Base-by-base conservation (phyloP, 37 sponge, comb jelly and placozoan genomes). In the Dysidea cf. avara region DNA sequence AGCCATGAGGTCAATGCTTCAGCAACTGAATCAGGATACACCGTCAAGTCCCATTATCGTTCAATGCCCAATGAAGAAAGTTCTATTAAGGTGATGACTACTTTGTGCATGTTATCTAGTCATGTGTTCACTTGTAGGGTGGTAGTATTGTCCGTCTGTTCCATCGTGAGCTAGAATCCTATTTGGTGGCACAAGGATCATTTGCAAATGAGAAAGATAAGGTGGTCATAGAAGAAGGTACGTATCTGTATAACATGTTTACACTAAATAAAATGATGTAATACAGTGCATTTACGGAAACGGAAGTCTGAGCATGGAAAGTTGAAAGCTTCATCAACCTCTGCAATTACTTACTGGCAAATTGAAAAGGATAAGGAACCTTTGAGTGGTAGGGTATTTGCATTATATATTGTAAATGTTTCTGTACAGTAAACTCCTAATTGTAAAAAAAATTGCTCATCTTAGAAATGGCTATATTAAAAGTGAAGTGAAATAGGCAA, bases 271-370 rank as follows among this genome's bases (percentile, higher is more conserved):
- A n/a, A n/a, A n/a, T n/a, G n/a, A n/a, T n/a, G 7, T 43, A 25
- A 24, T 74, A 1, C 30, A 79, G 89, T 88, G 16, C 89, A 88
- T 69, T 39, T 81, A 13, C 69, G 89, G 20, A 71, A 64, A 74
- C 77, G 89, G 38, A 67, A 78, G 47, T 49, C 68, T 21, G 78
- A 78, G 47, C 61, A 57, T 26, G 73, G 89, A 5, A 66, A 58
- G 3, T 78, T 82, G 32, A 77, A 77, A 34, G 49, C 47, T 21
- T 88, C 93, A 7, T 84, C 93, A 11, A 81, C 93, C 2, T 85
- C 86, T 70, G 87, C 89, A 56, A 92, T 88, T 20, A 85, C 85
- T 30, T 92, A 88, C 72, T 92, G 93, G 93, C 75, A 77, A 56
- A 83, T 92, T 79, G 93, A 92, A 69, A 71, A 79, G 56, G 76